Percentiles rank a stretch among this genome's conserved stretches.
Conservation (phyloP, 2,113 vertebrate genomes). For the Clinocottus analis region DNA sequence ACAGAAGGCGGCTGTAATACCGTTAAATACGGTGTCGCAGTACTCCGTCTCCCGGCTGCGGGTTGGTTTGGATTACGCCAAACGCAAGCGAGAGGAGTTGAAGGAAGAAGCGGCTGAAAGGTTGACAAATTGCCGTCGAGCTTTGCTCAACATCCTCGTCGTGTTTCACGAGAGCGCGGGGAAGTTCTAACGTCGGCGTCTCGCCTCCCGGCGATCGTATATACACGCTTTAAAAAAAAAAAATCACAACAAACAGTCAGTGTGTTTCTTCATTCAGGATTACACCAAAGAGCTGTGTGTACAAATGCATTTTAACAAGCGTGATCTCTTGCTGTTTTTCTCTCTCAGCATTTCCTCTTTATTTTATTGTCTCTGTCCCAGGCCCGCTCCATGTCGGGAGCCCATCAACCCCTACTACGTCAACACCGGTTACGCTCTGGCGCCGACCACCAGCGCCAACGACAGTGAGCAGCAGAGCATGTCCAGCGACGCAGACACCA, state of each 20-base stretch:
- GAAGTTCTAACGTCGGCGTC: not conserved
- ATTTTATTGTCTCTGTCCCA: slow-evolving; percentile 22
- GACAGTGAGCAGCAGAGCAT: slow-evolving; percentile 99
- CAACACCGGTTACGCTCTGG: slow-evolving; percentile 90
- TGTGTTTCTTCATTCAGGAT: not conserved
- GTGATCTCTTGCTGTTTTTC: not conserved
- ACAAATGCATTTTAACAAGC: not conserved
- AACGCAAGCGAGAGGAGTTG: not conserved
- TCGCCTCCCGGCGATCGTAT: too few relatives aligned
- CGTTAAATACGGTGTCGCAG: not conserved
- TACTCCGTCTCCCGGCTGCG: not conserved
- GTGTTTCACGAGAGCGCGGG: not conserved
- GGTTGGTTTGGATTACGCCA: not conserved
- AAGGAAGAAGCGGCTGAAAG: not conserved
- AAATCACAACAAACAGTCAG: too few relatives aligned
- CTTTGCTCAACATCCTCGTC: not conserved
- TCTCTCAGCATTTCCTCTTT: slow-evolving; percentile 22
- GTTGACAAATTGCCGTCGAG: not conserved
- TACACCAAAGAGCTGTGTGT: not conserved
- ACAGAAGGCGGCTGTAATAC: not conserved
- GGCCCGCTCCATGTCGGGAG: slow-evolving; percentile 85
- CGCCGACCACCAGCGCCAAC: slow-evolving; percentile 93
- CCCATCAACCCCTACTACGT: slow-evolving; percentile 92
- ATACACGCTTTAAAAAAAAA: too few relatives aligned
- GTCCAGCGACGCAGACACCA: slow-evolving; percentile 96